Conservation (phyloP, 2,888 invertebrate species). For the Bibio marci region DNA sequence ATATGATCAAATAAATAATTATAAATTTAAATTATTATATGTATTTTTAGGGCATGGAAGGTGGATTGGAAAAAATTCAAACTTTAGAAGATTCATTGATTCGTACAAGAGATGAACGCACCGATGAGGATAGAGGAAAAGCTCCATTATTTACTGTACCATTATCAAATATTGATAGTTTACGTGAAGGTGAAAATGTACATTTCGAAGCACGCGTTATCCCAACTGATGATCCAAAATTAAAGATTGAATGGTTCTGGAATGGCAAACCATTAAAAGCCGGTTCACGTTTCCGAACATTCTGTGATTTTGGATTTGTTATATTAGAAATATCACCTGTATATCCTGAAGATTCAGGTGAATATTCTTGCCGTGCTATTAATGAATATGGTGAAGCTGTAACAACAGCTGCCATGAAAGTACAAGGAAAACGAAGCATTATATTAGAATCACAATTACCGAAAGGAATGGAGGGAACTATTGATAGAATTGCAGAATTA, state of each 20-base stretch:
- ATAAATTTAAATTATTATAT: constrained; percentile 2
- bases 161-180: constrained; percentile 66
- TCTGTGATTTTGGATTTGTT: constrained; percentile 96
- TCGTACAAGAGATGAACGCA: constrained; percentile 52
- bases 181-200: constrained; percentile 80
- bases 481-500: constrained; percentile 80
- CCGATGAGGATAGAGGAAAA: constrained; percentile 59
- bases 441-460: constrained; percentile 83
- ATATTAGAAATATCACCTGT: constrained; percentile 95
- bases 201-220: constrained; percentile 81
- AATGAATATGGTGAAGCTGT: constrained; percentile 86
- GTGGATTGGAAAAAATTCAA: constrained; percentile 83
- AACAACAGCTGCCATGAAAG: constrained; percentile 74
- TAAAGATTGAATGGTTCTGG: constrained; percentile 90
- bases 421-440: constrained; percentile 80
- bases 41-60: constrained; percentile 79
- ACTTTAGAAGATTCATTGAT: constrained; percentile 80
- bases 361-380: constrained; percentile 56
- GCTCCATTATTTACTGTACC: constrained; percentile 85
- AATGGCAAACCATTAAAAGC: constrained; percentile 77
- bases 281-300: constrained; percentile 86
- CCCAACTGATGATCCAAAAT: constrained; percentile 78
- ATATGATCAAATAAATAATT: not conserved
- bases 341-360: constrained; percentile 90
- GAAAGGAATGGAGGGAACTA: constrained; percentile 85